These are phyloP conservation scores for Diglossa cyanea DNA, from an alignment of 2,797 vertebrate genomes.

Conservation along the genomic window DNA sequence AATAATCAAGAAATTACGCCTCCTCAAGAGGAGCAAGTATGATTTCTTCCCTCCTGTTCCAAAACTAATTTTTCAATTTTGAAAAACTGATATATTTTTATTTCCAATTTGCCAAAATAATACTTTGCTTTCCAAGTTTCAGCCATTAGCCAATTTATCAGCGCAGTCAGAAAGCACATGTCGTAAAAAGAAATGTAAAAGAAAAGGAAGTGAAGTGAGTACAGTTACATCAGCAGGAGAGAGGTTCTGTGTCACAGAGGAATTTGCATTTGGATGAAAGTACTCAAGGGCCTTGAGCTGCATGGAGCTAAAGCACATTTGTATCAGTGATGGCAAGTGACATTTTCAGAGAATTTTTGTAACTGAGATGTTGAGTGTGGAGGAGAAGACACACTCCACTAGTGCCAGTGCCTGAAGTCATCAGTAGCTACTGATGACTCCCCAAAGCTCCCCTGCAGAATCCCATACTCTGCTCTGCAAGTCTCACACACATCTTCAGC, in stretches of 20 bases:
- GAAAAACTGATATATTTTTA: not conserved
- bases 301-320: not conserved
- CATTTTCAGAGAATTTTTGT: not conserved
- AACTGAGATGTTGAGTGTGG: not conserved
- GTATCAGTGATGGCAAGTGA: not conserved
- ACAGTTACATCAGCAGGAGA: not conserved
- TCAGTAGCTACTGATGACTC: not conserved
- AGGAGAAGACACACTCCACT: not conserved
- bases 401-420: not conserved
- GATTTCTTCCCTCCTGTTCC: not conserved
- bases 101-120: not conserved
- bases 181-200: not conserved
- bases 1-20: rapidly evolving
- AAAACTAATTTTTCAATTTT: not conserved
- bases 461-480: rapidly evolving
- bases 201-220: not conserved
- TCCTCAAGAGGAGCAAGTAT: not conserved
- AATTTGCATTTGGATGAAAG: not conserved
- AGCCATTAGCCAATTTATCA: not conserved
- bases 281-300: not conserved
- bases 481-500: not conserved
- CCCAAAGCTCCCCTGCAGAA: not conserved
- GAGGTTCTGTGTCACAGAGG: not conserved
- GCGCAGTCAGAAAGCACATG: not conserved
- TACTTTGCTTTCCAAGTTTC: not conserved